phyloP scores from a whole-genome alignment of 2,797 vertebrate species.

The Chromis chromis region DNA sequence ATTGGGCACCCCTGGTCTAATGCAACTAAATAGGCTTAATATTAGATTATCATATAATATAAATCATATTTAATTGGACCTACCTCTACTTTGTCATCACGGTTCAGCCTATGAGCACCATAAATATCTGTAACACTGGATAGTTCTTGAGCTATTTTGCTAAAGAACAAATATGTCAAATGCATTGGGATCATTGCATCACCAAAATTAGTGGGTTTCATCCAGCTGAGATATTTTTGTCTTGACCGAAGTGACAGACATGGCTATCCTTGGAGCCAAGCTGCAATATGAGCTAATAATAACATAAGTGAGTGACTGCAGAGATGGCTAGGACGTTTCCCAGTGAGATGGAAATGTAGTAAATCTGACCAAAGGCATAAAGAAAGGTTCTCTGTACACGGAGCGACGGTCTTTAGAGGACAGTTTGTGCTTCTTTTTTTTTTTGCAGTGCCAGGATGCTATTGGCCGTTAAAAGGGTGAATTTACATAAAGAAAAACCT shows the following conservation, averaged over 20 bases:
- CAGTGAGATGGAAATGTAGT: not conserved
- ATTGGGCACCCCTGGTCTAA: too few species aligned
- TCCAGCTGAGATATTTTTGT: not conserved
- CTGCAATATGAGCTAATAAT: not conserved
- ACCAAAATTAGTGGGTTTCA: too few species aligned
- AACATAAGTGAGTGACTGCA: not conserved
- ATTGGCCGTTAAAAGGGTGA: slow-evolving; percentile 19
- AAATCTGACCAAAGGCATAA: not conserved
- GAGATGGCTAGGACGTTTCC: not conserved
- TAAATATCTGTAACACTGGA: not conserved
- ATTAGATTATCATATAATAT: too few species aligned
- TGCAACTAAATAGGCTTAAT: too few species aligned
- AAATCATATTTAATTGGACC: too few species aligned
- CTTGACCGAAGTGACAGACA: not conserved
- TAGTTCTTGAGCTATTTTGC: not conserved
- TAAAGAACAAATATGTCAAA: too few species aligned
- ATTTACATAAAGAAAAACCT: slow-evolving; percentile 29
- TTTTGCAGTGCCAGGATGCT: slow-evolving; percentile 10
- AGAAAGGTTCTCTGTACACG: not conserved
- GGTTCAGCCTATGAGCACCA: not conserved
- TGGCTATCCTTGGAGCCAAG: too few species aligned
- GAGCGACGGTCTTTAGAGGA: not conserved
- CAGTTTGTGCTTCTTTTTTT: slow-evolving; percentile 6
- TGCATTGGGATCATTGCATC: too few species aligned
- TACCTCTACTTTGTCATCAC: too few species aligned